Evolutionary conservation across 92 coral and sea anemone genomes (phyloP).

Genomic region (Micromussa lordhowensis): DNA sequence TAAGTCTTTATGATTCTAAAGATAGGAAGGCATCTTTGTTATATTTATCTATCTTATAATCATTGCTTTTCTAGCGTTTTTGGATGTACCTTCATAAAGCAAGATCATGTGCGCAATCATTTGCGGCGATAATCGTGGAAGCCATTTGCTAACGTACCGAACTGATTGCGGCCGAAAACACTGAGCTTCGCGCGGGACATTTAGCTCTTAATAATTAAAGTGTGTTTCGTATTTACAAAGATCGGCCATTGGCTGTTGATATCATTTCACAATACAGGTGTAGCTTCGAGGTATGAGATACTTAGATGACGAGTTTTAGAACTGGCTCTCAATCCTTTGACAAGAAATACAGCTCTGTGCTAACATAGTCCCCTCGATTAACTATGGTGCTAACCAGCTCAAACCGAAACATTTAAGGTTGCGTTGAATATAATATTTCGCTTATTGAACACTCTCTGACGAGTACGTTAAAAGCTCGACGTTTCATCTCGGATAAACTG

Average conservation of each 20-base stretch:
- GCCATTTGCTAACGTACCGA: background rate
- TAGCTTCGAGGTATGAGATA: background rate
- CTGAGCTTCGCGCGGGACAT: background rate
- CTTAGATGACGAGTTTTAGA: background rate
- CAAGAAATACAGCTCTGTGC: background rate
- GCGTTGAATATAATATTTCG: background rate
- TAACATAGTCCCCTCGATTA: no score
- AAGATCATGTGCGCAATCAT: background rate
- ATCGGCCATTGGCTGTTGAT: background rate
- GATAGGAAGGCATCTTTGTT: background rate
- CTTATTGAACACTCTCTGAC: background rate
- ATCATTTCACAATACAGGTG: background rate
- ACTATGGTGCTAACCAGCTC: background rate
- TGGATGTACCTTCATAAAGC: background rate
- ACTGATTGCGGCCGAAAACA: background rate
- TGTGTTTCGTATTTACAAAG: background rate
- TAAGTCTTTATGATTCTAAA: background rate
- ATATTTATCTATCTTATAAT: background rate
- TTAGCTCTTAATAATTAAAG: slow-evolving; percentile 10
- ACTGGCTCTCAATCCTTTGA: background rate
- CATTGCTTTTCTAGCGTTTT: background rate
- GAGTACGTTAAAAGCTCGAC: background rate
- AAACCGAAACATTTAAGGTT: background rate
- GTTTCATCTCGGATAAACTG: background rate
- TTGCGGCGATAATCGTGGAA: background rate